Evolutionary conservation across 35 echinoderm and acorn worm genomes (phyloP), one percentile per base, ranked within the genome.

Genomic region (Chiridota heheva): DNA sequence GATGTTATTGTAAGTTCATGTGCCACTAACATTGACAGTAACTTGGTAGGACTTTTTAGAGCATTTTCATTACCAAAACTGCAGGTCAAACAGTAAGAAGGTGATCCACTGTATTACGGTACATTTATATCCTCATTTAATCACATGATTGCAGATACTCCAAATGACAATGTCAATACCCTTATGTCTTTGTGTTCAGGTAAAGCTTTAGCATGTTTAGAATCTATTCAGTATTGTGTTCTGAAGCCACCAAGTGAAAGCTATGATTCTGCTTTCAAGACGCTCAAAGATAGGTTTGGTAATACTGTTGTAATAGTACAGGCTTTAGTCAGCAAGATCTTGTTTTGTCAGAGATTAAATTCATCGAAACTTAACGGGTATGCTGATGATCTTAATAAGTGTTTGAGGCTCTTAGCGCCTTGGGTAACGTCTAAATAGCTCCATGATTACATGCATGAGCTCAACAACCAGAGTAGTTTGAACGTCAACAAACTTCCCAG

Each of bases 221-320:
- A 77, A 0, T 29, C 22, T 18, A 77, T 77, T 33, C 73, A 77
- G 44, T 58, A 77, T 32, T 77, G 73, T 75, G 71, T 55, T 55
- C 28, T 75, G 71, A 75, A 75, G 29, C 46, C 71, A 47, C 71
- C 71, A 51, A 48, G 16, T 30, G 71, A 75, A 49, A 22, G 71
- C 36, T 75, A 29, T 28, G 29, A 75, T 5, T 16, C 71, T 48
- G 71, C 71, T 26, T 6, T 75, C 7, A 75, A 75, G 42, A 75
- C 71, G 31, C 29, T 75, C 1, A 55, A 55, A 49, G 71, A 75
- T 12, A 75, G 71, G 22, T 77, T 77, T 59, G 53, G 47, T 18
- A 77, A 58, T 43, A 65, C 61, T 5, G 27, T 36, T 35, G 27
- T 65, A 7, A 65, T 65, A 13, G 61, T 31, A 2, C 7, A 30